Percentiles rank a stretch among this genome's conserved stretches.
Evolutionary conservation across 2,888 invertebrate genomes (phyloP).

Genomic region (Eurois occulta): DNA sequence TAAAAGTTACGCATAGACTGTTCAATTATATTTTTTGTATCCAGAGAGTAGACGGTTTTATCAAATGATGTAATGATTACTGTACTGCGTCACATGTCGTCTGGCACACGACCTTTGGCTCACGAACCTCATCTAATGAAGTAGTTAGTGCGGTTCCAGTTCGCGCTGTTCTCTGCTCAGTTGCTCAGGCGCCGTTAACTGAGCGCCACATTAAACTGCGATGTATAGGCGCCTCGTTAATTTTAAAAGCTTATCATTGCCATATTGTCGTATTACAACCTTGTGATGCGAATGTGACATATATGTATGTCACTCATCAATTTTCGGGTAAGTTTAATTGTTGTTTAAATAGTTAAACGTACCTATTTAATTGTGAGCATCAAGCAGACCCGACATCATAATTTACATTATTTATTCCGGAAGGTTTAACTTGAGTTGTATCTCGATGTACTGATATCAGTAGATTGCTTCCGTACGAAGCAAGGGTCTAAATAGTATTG

Average conservation of each 20-base stretch:
- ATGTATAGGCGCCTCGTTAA: slow-evolving; percentile 5
- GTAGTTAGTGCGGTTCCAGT: slow-evolving; percentile 20
- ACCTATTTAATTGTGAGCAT: background rate
- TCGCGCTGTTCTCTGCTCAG: background rate
- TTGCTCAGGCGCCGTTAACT: slow-evolving; percentile 6
- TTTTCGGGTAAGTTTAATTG: background rate
- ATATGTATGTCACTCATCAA: background rate
- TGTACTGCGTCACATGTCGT: background rate
- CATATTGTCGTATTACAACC: slow-evolving; percentile 16
- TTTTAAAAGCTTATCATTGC: slow-evolving; percentile 21
- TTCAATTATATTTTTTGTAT: background rate
- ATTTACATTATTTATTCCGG: background rate
- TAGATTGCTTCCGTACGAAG: background rate
- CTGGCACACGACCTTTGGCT: background rate
- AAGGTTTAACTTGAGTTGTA: background rate
- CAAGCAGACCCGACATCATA: background rate
- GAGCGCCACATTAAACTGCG: slow-evolving; percentile 23
- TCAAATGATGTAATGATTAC: background rate
- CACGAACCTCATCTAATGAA: slow-evolving; percentile 20
- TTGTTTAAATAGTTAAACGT: background rate
- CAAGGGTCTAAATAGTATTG: background rate
- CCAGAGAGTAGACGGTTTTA: background rate
- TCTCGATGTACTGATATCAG: background rate
- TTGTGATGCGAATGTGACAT: background rate
- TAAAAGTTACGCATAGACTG: background rate